These are phyloP conservation scores for Parochlus steinenii DNA, from an alignment of 2,888 invertebrate genomes.

Conservation along the genomic window DNA sequence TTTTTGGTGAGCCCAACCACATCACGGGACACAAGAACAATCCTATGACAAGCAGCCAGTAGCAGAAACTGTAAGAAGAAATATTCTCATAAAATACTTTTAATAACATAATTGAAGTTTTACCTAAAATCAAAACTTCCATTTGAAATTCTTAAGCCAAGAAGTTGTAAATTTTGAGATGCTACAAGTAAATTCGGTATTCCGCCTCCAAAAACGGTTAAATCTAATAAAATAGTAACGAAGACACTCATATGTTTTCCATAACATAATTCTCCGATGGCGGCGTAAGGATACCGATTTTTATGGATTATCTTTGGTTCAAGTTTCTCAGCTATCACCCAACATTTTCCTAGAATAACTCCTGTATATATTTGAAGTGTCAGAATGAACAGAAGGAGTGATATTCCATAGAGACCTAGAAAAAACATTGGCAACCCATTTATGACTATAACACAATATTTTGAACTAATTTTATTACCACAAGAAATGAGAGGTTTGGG, in stretches of 20 bases:
- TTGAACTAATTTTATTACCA: conserved; percentile 35
- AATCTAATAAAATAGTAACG: conserved; percentile 52
- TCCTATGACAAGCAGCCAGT: conserved; percentile 66
- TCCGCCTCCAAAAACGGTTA: conserved; percentile 60
- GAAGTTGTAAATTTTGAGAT: conserved; percentile 60
- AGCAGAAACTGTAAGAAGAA: conserved; percentile 68
- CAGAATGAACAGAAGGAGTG: conserved; percentile 48
- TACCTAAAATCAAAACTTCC: conserved; percentile 45
- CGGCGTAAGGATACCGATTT: conserved; percentile 64
- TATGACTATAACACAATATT: neutral
- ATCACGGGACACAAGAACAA: conserved; percentile 57
- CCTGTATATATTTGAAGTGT: conserved; percentile 67
- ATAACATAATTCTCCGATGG: conserved; percentile 62
- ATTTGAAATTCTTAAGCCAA: conserved; percentile 52
- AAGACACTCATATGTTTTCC: conserved; percentile 43
- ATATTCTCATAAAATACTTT: too few relatives aligned
- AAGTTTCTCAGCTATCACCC: conserved; percentile 60
- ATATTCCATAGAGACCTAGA: conserved; percentile 51
- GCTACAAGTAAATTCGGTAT: conserved; percentile 73
- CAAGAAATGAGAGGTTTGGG: conserved; percentile 59
- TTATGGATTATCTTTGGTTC: conserved; percentile 46
- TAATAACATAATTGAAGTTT: too few relatives aligned
- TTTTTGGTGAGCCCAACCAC: conserved; percentile 83
- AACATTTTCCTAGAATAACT: conserved; percentile 58
- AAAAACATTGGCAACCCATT: conserved; percentile 14